phyloP scores from a whole-genome alignment of 2,888 invertebrate genomes.

The Pteria penguin region DNA sequence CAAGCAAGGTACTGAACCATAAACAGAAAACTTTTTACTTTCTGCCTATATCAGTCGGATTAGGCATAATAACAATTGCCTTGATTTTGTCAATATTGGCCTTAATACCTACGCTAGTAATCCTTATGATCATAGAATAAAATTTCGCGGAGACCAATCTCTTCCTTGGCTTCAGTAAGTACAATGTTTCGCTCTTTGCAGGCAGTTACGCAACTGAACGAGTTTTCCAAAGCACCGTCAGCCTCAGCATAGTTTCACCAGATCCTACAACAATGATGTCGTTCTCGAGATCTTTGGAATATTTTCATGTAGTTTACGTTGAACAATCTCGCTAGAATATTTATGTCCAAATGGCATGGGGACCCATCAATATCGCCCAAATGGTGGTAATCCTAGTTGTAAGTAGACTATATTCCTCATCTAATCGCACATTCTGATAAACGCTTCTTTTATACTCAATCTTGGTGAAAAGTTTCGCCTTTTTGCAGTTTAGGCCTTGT shows the following conservation, averaged over 20 bases:
- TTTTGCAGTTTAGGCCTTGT: constrained; percentile 32
- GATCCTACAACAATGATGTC: constrained; percentile 41
- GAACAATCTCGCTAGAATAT: constrained; percentile 39
- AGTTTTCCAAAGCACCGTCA: constrained; percentile 30
- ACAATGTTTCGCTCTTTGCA: constrained; percentile 31
- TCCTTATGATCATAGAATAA: constrained; percentile 23
- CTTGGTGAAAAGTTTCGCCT: constrained; percentile 50
- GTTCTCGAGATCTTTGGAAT: constrained; percentile 35
- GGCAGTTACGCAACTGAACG: too few relatives aligned
- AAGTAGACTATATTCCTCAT: constrained; percentile 44
- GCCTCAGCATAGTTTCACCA: constrained; percentile 25
- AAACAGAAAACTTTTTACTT: constrained; percentile 3
- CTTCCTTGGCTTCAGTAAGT: constrained; percentile 35
- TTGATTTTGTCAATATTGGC: not conserved
- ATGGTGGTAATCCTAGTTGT: constrained; percentile 56
- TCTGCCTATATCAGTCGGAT: constrained; percentile 37
- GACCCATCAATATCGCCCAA: constrained; percentile 47
- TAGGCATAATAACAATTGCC: too few relatives aligned
- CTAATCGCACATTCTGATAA: constrained; percentile 50
- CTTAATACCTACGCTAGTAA: constrained; percentile 6
- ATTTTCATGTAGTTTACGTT: constrained; percentile 32
- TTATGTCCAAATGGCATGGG: constrained; percentile 45
- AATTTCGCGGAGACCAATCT: constrained; percentile 15
- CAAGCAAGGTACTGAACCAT: too few relatives aligned
- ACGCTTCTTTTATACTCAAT: constrained; percentile 48